These are phyloP conservation scores for Misgurnus anguillicaudatus DNA, from an alignment of 2,113 vertebrate species.

Conservation along the genomic window DNA sequence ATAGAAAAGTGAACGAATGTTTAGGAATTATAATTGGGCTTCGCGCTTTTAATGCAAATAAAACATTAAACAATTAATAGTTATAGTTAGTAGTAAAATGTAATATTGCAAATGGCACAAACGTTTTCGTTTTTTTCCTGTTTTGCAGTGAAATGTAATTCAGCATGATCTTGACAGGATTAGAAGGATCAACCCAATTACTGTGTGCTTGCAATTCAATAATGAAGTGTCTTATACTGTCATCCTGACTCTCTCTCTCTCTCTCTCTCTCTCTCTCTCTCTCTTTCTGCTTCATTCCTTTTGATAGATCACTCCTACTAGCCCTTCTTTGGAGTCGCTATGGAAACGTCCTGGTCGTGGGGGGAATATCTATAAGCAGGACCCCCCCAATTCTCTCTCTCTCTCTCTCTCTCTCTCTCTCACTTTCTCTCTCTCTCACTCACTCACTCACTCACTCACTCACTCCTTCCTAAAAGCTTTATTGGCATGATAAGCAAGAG, in stretches of 20 bases:
- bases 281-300: background rate
- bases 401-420: background rate
- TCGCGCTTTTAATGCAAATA: no score
- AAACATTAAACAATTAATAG: no score
- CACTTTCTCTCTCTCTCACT: conserved; percentile 4
- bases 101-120: no score
- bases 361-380: conserved; percentile 19
- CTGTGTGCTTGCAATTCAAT: no score
- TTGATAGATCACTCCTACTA: conserved; percentile 49
- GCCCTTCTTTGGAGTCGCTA: conserved; percentile 47
- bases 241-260: background rate
- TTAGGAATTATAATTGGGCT: no score
- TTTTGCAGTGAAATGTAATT: no score
- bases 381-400: background rate
- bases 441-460: background rate
- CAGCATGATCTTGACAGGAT: no score
- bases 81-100: no score
- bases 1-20: no score
- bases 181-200: no score
- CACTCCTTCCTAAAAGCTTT: background rate
- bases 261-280: background rate
- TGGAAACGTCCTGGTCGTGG: conserved; percentile 50
- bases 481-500: background rate
- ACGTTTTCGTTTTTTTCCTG: no score
- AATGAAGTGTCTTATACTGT: background rate